These are phyloP conservation scores for Cyclina sinensis DNA, from an alignment of 1,140 invertebrate genomes.

Conservation along the genomic window DNA sequence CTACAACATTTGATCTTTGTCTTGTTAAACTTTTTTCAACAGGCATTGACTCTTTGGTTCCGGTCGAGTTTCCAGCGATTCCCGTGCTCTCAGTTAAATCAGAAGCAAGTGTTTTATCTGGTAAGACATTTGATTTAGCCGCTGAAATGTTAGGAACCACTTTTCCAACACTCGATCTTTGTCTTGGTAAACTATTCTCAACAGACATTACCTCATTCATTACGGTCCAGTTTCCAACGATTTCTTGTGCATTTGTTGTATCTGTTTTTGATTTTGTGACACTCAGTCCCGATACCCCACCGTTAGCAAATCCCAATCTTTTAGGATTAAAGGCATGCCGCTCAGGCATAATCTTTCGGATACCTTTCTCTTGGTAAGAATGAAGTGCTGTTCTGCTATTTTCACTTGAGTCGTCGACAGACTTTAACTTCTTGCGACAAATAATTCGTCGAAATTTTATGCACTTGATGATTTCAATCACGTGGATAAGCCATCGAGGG, in stretches of 20 bases:
- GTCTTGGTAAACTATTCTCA: neutral
- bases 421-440: neutral
- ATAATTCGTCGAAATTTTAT: constrained; percentile 34
- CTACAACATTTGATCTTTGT: too few species aligned
- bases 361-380: neutral
- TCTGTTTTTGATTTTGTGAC: too few species aligned
- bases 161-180: neutral
- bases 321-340: neutral
- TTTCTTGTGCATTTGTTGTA: too few species aligned
- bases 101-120: too few species aligned
- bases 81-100: too few species aligned
- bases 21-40: too few species aligned
- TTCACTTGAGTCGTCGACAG: neutral
- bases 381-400: neutral
- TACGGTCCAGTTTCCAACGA: too few species aligned
- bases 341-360: neutral
- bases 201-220: too few species aligned
- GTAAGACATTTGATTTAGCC: neutral
- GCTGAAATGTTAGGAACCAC: neutral
- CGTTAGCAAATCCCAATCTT: too few species aligned
- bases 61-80: neutral
- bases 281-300: too few species aligned
- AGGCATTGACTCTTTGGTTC: too few species aligned
- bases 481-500: constrained; percentile 33
- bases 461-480: constrained; percentile 57